Evolutionary conservation across 1,140 invertebrate genomes (phyloP).

Genomic region (Aplysia californica): DNA sequence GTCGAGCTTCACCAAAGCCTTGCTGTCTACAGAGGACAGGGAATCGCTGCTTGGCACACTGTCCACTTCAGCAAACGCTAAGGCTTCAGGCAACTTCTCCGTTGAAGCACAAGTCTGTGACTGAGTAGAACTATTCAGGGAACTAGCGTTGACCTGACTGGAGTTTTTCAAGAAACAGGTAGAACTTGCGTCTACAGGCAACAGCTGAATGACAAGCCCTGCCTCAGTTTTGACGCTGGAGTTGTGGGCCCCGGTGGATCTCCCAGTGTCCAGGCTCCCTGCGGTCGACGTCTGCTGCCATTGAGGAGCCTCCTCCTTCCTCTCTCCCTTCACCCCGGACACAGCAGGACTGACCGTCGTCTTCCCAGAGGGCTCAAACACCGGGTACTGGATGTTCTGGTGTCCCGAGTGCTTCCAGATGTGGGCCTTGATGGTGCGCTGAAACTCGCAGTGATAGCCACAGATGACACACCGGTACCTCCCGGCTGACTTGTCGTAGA

Average conservation of each 20-base stretch:
- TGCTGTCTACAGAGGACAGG: too few species aligned
- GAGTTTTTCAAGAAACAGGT: neutral
- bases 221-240: neutral
- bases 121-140: too few species aligned
- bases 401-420: slow-evolving; percentile 68
- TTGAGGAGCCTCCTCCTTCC: neutral
- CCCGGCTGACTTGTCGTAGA: slow-evolving; percentile 48
- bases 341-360: neutral
- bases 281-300: neutral
- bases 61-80: too few species aligned
- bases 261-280: neutral
- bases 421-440: slow-evolving; percentile 67
- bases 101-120: neutral
- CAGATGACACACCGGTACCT: slow-evolving; percentile 63
- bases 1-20: neutral
- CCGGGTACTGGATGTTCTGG: slow-evolving; percentile 64
- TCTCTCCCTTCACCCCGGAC: neutral
- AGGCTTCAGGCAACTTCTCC: neutral
- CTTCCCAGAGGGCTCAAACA: slow-evolving; percentile 47
- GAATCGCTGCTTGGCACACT: too few species aligned
- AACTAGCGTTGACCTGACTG: neutral
- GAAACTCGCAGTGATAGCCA: slow-evolving; percentile 64
- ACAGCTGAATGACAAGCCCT: neutral
- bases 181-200: neutral
- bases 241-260: neutral